Evolutionary conservation across 2,888 invertebrate genomes (phyloP).

Genomic region (Tachina lurida): DNA sequence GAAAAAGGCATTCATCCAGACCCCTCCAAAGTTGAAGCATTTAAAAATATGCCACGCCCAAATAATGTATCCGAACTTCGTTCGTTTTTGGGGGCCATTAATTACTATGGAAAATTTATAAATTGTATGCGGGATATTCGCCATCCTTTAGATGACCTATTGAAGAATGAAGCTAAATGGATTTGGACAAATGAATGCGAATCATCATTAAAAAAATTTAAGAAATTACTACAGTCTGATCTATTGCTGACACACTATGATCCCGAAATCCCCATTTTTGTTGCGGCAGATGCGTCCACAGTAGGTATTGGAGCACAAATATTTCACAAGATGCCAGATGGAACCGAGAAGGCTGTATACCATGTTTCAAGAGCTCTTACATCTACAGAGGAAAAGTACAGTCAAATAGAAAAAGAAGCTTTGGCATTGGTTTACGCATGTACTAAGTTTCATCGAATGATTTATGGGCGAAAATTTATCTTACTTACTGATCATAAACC

Average conservation of each 20-base stretch:
- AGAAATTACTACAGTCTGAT: slow-evolving; percentile 19
- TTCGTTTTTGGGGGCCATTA: slow-evolving; percentile 42
- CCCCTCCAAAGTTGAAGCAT: not conserved
- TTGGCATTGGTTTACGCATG: slow-evolving; percentile 30
- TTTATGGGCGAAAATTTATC: slow-evolving; percentile 43
- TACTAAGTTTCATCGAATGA: slow-evolving; percentile 43
- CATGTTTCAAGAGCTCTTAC: slow-evolving; percentile 43
- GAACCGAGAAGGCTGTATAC: slow-evolving; percentile 15
- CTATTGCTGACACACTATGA: slow-evolving; percentile 32
- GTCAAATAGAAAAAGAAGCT: slow-evolving; percentile 73
- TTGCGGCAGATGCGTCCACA: slow-evolving; percentile 35
- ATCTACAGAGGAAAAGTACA: slow-evolving; percentile 68
- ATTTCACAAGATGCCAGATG: slow-evolving; percentile 1
- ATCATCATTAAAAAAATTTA: slow-evolving; percentile 23
- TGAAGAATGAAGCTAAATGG: slow-evolving; percentile 33
- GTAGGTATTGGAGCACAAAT: slow-evolving; percentile 12
- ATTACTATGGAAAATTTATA: slow-evolving; percentile 50
- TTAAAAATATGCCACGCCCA: slow-evolving; percentile 18
- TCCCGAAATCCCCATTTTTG: slow-evolving; percentile 13
- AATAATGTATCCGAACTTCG: slow-evolving; percentile 50
- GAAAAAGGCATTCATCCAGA: slow-evolving; percentile 29
- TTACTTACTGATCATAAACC: slow-evolving; percentile 9
- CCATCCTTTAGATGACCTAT: slow-evolving; percentile 36
- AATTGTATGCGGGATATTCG: slow-evolving; percentile 28
- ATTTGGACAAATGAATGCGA: slow-evolving; percentile 27